These are phyloP conservation scores for Augiades crinisus DNA, from an alignment of 2,888 invertebrate genomes.

Conservation along the genomic window DNA sequence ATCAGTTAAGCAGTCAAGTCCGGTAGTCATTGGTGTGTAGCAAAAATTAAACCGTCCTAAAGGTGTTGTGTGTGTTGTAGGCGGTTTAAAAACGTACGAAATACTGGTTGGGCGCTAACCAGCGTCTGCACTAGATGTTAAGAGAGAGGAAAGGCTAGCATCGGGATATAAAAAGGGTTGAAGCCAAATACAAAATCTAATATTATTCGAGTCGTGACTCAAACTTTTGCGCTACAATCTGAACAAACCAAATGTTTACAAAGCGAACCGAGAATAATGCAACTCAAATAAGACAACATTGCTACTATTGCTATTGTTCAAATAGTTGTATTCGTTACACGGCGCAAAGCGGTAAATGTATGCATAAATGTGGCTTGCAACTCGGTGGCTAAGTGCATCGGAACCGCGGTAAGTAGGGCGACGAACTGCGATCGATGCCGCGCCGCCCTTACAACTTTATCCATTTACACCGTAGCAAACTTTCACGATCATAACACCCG, in stretches of 20 bases:
- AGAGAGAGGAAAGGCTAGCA: too few relatives aligned
- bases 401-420: constrained; percentile 75
- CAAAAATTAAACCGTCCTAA: too few relatives aligned
- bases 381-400: constrained; percentile 66
- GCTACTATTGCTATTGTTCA: constrained; percentile 19
- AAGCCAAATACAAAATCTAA: too few relatives aligned
- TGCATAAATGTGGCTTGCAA: constrained; percentile 55
- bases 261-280: constrained; percentile 20
- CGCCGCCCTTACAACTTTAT: constrained; percentile 75
- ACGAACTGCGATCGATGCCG: constrained; percentile 79
- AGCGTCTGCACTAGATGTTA: too few relatives aligned
- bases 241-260: constrained; percentile 19
- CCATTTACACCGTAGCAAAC: constrained; percentile 74
- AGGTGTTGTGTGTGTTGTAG: too few relatives aligned
- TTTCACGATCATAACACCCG: constrained; percentile 67
- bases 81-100: too few relatives aligned
- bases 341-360: constrained; percentile 24
- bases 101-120: too few relatives aligned
- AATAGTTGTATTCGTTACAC: constrained; percentile 22
- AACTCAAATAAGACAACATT: constrained; percentile 19
- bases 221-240: constrained; percentile 1
- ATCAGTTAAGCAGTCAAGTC: too few relatives aligned
- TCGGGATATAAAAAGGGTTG: too few relatives aligned
- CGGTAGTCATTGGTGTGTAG: too few relatives aligned
- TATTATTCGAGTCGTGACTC: background rate